A percentile compares a stretch with the other conserved stretches of the same genome.
phyloP scores from a whole-genome alignment of 2,113 vertebrate genomes.

The Cynopterus brachyotis region DNA sequence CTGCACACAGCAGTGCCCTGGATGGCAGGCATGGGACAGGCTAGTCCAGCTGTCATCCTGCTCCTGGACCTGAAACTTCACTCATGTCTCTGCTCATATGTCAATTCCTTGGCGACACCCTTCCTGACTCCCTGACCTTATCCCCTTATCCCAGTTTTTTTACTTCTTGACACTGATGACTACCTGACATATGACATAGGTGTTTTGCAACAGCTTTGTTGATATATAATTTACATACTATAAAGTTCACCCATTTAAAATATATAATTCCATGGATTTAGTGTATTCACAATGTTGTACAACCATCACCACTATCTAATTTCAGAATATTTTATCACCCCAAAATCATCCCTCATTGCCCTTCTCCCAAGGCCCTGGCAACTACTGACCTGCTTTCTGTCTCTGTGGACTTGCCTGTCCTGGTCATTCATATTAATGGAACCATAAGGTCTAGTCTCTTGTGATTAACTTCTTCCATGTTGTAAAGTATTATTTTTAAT shows the following conservation, averaged over 20 bases:
- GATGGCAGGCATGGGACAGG: too few species aligned
- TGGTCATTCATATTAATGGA: background rate
- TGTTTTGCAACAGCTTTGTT: background rate
- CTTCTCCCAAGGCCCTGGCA: background rate
- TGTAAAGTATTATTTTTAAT: background rate
- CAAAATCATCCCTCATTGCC: background rate
- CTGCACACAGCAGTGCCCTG: too few species aligned
- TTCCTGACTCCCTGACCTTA: background rate
- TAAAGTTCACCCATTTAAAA: background rate
- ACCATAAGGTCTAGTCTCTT: too few species aligned
- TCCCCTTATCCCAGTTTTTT: background rate
- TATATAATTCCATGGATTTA: too few species aligned
- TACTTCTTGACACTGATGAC: background rate
- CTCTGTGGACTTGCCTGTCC: too few species aligned
- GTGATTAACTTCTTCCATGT: background rate
- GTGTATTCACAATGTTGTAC: background rate
- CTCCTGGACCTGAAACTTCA: background rate
- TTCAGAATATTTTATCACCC: background rate
- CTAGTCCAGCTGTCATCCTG: background rate
- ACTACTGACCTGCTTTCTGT: background rate
- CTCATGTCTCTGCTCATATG: background rate
- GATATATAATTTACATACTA: background rate
- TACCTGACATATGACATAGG: background rate
- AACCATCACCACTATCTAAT: background rate
- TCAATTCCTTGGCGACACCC: background rate